These are phyloP conservation scores for Merops nubicus DNA, from an alignment of 2,113 vertebrate genomes.

Conservation along the genomic window DNA sequence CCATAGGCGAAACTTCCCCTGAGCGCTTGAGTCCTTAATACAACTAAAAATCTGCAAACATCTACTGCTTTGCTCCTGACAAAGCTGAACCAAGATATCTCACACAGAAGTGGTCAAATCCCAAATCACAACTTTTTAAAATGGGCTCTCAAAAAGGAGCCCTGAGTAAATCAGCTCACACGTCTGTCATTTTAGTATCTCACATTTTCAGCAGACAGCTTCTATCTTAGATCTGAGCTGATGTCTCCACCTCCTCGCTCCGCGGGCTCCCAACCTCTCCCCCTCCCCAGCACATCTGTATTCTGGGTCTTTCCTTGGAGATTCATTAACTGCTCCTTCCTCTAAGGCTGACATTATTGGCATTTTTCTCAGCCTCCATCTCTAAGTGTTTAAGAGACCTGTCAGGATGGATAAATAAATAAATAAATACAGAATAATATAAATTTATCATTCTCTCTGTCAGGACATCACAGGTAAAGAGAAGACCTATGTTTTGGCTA, in stretches of 20 bases:
- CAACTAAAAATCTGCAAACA: not conserved
- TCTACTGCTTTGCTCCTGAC: not conserved
- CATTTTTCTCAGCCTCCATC: slow-evolving; percentile 1
- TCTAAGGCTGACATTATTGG: not conserved
- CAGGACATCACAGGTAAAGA: not conserved
- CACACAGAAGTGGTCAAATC: not conserved
- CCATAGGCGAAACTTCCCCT: not conserved
- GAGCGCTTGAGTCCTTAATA: not conserved
- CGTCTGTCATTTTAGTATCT: not conserved
- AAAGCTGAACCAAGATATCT: not conserved
- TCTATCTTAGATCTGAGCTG: not conserved
- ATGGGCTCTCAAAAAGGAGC: not conserved
- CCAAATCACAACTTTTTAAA: not conserved
- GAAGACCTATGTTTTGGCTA: not conserved
- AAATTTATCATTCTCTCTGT: not conserved
- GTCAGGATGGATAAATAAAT: not conserved
- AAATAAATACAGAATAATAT: not conserved
- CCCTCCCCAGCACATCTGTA: not conserved
- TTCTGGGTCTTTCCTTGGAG: not conserved
- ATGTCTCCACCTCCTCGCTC: not conserved
- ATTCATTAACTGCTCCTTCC: slow-evolving; percentile 18
- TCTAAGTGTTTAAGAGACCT: not conserved
- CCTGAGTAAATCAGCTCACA: not conserved
- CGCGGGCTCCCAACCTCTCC: not conserved
- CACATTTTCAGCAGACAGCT: not conserved